These are phyloP conservation scores for Oryctes rhinoceros DNA, from an alignment of 1,140 invertebrate species.

Conservation along the genomic window DNA sequence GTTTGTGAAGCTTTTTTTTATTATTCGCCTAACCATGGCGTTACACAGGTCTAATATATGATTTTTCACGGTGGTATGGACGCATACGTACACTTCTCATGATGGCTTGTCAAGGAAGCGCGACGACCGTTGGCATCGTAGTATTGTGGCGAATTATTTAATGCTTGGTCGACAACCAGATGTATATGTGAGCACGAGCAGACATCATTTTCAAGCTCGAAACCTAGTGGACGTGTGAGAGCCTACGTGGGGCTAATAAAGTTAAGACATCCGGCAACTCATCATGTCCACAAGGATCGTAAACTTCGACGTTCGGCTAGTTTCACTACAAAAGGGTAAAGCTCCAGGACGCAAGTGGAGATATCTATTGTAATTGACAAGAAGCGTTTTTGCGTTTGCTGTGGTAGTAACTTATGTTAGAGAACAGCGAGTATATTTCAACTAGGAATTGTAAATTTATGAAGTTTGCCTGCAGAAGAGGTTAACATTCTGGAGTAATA, in stretches of 20 bases:
- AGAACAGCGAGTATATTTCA: too few species aligned
- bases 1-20: too few species aligned
- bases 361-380: conserved; percentile 13
- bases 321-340: background rate
- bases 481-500: too few species aligned
- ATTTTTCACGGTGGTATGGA: too few species aligned
- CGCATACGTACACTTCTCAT: background rate
- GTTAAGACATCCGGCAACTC: conserved; percentile 15
- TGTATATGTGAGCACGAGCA: background rate
- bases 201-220: background rate
- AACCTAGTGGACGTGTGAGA: background rate
- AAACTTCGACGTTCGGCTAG: background rate
- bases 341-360: background rate
- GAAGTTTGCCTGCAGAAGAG: background rate
- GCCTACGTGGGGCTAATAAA: background rate
- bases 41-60: too few species aligned
- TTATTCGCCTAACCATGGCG: too few species aligned
- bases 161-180: background rate
- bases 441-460: background rate
- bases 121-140: background rate
- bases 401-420: too few species aligned
- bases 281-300: conserved; percentile 9
- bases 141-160: background rate
- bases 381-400: background rate
- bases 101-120: background rate